phyloP scores from a whole-genome alignment of 2,113 vertebrate genomes.

The Passer domesticus region DNA sequence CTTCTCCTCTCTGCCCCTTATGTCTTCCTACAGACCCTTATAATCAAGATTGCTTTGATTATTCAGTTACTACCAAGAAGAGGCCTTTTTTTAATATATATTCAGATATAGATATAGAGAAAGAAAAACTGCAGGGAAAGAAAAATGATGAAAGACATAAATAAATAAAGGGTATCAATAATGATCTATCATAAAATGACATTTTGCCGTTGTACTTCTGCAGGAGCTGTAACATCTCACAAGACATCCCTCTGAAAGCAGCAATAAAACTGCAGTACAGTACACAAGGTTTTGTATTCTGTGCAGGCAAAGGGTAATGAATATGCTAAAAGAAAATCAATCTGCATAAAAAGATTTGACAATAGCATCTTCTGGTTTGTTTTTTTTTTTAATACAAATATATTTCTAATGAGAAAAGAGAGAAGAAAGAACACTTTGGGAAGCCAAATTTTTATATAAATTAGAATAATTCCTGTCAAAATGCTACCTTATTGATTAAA shows the following conservation, averaged over 20 bases:
- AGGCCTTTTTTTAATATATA: background rate
- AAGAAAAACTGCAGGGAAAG: background rate
- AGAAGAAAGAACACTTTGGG: background rate
- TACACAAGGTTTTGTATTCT: conserved; percentile 37
- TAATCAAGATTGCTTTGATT: background rate
- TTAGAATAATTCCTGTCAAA: background rate
- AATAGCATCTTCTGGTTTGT: background rate
- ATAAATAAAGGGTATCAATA: conserved; percentile 55
- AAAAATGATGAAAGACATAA: conserved; percentile 41
- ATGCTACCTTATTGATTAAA: background rate
- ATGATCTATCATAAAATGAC: conserved; percentile 49
- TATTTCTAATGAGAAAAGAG: background rate
- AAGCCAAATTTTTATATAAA: background rate
- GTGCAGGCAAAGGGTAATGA: conserved; percentile 62
- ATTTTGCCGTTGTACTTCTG: conserved; percentile 37
- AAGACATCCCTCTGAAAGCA: conserved; percentile 42
- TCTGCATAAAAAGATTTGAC: conserved; percentile 20
- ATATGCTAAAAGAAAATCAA: conserved; percentile 63
- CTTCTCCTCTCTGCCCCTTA: background rate
- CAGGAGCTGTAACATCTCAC: conserved; percentile 58
- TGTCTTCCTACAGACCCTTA: background rate
- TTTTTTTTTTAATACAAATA: background rate
- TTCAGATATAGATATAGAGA: background rate
- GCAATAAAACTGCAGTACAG: conserved; percentile 59
- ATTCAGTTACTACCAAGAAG: background rate